Evolutionary conservation across 2,888 invertebrate species (phyloP), one percentile per base, ranked within the genome.

Genomic region (Nasonovia ribisnigri): DNA sequence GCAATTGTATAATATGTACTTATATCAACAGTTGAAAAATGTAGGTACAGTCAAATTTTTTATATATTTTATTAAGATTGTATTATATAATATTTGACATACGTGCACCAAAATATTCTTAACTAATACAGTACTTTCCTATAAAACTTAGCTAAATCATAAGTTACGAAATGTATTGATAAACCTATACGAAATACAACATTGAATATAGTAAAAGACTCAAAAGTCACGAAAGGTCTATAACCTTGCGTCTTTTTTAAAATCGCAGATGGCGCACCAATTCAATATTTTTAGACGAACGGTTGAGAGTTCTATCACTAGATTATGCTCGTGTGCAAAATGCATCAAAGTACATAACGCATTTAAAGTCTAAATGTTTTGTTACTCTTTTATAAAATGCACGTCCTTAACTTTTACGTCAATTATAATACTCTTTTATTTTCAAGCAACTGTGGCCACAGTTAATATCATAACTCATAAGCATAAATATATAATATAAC

Each of bases 261-360:
- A 43, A 43, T 29, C n/a, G 91, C 84, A 91, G 91, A 91, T 91
- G 84, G 84, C 84, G 84, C 43, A 24, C 43, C n/a, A 20, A 46
- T 16, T 29, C 84, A 5, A 84, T n/a, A 57, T 16, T 16, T 77
- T 77, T 77, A 77, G 3, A 77, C 20, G 36, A n/a, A 54, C 43
- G 54, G 43, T 91, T 84, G 43, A 20, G 24, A 57, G n/a, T 84
- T 91, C 4, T 29, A 91, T 84, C 91, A n/a, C 91, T 91, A 91
- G 84, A 91, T 36, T 51, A 91, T 91, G 90, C 90, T 91, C 84
- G 42, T 51, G 84, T 84, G 36, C 51, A 36, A 29, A 42, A 77
- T 51, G 90, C 26, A 26, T 43, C 36, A 1, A 42, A 5, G 77
- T 8, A 8, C 5, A 6, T 84, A 26, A 43, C 24, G 4, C 6